A percentile compares a stretch with the other conserved stretches of the same genome.
phyloP scores from a whole-genome alignment of 2,113 vertebrate genomes.

The Osmerus eperlanus region DNA sequence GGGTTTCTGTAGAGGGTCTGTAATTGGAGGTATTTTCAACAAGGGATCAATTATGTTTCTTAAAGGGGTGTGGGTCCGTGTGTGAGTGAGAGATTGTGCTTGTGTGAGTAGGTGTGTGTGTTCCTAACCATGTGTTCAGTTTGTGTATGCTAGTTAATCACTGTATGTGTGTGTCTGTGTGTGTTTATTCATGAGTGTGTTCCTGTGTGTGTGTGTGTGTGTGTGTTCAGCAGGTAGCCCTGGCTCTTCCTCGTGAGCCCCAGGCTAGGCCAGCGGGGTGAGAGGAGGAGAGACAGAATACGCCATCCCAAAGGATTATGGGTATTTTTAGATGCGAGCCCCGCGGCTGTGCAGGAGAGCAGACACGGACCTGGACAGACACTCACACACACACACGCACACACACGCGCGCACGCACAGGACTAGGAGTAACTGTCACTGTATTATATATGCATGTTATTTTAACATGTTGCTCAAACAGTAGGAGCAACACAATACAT shows the following conservation, averaged over 20 bases:
- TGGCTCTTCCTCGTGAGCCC: not conserved
- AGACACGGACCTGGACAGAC: conserved; percentile 37
- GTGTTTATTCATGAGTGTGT: conserved; percentile 5
- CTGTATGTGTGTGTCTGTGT: conserved; percentile 6
- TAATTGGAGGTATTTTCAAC: conserved; percentile 58
- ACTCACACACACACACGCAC: conserved; percentile 6
- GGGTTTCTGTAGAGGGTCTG: conserved; percentile 61
- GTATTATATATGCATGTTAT: too few species aligned
- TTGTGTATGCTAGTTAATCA: not conserved
- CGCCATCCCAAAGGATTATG: conserved; percentile 15
- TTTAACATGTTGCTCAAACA: too few species aligned
- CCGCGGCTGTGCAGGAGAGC: conserved; percentile 47
- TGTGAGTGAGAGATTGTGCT: not conserved
- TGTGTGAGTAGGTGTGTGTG: conserved; percentile 6
- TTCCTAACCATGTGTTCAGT: not conserved
- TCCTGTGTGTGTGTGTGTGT: conserved; percentile 12
- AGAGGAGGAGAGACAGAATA: not conserved
- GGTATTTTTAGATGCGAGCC: conserved; percentile 60
- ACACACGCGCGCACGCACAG: conserved; percentile 2
- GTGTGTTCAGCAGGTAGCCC: not conserved
- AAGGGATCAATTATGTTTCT: conserved; percentile 59
- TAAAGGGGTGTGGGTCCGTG: conserved; percentile 18
- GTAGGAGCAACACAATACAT: too few species aligned
- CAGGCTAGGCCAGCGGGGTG: not conserved
- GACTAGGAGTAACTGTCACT: not conserved